Conservation (phyloP, 1,140 invertebrate species). For the Penaeus japonicus region DNA sequence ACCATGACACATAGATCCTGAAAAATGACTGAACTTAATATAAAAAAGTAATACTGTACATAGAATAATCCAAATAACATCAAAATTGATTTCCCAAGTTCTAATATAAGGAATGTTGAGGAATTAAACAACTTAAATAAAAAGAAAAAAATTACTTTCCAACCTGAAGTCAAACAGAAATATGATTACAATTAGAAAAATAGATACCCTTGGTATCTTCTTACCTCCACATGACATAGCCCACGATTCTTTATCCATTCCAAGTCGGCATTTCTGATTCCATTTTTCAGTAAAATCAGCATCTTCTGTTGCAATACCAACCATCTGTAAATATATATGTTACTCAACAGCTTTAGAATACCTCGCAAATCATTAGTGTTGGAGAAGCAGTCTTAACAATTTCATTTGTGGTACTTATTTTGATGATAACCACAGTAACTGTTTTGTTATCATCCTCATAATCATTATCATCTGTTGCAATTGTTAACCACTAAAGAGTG, state of each 20-base stretch:
- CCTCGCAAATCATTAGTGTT: too few species aligned
- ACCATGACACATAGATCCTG: constrained; percentile 22
- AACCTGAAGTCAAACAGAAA: neutral
- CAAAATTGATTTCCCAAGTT: neutral
- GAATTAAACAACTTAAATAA: too few species aligned
- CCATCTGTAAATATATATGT: neutral
- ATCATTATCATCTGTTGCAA: too few species aligned
- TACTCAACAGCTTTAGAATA: too few species aligned
- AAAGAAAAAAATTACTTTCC: neutral
- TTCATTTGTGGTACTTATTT: too few species aligned
- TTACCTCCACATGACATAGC: constrained; percentile 27
- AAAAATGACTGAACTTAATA: neutral
- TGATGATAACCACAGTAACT: too few species aligned
- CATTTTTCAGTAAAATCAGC: constrained; percentile 17
- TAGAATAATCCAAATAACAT: neutral
- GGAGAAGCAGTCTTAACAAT: too few species aligned
- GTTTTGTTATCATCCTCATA: too few species aligned
- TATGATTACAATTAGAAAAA: neutral
- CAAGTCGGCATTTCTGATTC: neutral
- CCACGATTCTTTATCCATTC: constrained; percentile 10
- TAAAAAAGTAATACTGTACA: neutral
- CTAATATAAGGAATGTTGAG: neutral
- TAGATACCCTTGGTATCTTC: neutral
- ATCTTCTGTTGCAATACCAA: constrained; percentile 22
- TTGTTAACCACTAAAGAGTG: too few species aligned